phyloP scores from a whole-genome alignment of 2,113 vertebrate genomes.

The Pleuronectes platessa region DNA sequence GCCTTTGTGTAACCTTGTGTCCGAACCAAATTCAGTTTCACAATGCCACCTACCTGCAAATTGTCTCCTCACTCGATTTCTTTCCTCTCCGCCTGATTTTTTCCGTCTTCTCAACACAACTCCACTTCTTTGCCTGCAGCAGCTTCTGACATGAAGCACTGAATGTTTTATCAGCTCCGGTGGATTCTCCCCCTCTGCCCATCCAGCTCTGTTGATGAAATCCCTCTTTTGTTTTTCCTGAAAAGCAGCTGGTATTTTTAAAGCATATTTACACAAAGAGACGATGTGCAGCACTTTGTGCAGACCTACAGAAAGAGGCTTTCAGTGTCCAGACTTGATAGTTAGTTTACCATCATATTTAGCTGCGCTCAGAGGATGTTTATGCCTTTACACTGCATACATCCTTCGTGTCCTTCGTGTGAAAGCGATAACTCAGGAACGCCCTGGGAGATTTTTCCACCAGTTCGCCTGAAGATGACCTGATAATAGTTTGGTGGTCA shows the following conservation, averaged over 20 bases:
- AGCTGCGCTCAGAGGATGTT: constrained; percentile 20
- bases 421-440: not conserved
- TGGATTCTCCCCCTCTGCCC: constrained; percentile 54
- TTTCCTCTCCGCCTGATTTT: constrained; percentile 31
- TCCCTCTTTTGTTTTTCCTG: constrained; percentile 58
- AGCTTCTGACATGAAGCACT: constrained; percentile 74
- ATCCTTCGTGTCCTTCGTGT: not conserved
- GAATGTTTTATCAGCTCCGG: constrained; percentile 77
- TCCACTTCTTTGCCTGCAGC: constrained; percentile 57
- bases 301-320: constrained; percentile 32
- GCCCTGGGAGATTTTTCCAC: not conserved
- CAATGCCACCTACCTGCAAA: constrained; percentile 26
- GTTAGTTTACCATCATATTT: constrained; percentile 36
- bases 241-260: constrained; percentile 61
- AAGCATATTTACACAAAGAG: constrained; percentile 60
- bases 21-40: constrained; percentile 46
- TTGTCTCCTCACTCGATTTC: constrained; percentile 27
- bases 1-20: constrained; percentile 31
- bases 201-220: constrained; percentile 60
- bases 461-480: no score
- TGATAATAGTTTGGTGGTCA: not conserved
- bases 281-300: constrained; percentile 49
- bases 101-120: constrained; percentile 28
- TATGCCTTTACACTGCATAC: not conserved
- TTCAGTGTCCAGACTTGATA: constrained; percentile 32